Conservation (phyloP, 2,797 vertebrate species). For the Phoeniculus purpureus region DNA sequence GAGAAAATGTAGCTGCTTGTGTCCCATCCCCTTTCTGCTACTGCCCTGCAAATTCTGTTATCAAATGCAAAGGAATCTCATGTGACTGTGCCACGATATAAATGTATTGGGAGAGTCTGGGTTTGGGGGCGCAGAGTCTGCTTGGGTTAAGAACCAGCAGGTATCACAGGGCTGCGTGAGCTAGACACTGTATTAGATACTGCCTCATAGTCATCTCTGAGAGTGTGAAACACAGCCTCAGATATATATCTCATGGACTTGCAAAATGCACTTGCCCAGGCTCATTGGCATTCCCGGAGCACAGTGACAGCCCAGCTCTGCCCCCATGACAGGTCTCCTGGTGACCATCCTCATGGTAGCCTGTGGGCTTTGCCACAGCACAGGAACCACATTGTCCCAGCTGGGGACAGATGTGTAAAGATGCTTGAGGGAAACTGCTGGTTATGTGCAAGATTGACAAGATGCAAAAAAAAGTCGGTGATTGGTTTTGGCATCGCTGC, state of each 20-base stretch:
- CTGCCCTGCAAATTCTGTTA: not conserved
- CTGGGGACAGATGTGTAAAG: not conserved
- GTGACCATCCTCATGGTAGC: fast-evolving
- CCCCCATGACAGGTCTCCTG: fast-evolving
- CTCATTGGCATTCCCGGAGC: not conserved
- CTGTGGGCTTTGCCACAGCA: fast-evolving
- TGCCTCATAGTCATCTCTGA: not conserved
- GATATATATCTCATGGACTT: not conserved
- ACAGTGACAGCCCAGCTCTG: not conserved
- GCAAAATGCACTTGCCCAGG: not conserved
- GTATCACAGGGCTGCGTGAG: fast-evolving
- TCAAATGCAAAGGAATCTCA: not conserved
- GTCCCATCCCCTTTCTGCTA: not conserved
- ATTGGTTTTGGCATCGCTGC: fast-evolving
- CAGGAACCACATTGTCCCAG: not conserved
- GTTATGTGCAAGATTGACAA: not conserved
- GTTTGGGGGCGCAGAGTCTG: not conserved
- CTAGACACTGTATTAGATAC: not conserved
- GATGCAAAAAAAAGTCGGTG: not conserved
- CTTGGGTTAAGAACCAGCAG: not conserved
- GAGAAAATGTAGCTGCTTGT: not conserved
- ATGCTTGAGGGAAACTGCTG: not conserved
- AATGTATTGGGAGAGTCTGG: not conserved
- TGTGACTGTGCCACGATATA: not conserved
- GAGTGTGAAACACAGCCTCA: not conserved